Base-by-base conservation (phyloP, 2,113 vertebrate species). In the Eublepharis macularius region DNA sequence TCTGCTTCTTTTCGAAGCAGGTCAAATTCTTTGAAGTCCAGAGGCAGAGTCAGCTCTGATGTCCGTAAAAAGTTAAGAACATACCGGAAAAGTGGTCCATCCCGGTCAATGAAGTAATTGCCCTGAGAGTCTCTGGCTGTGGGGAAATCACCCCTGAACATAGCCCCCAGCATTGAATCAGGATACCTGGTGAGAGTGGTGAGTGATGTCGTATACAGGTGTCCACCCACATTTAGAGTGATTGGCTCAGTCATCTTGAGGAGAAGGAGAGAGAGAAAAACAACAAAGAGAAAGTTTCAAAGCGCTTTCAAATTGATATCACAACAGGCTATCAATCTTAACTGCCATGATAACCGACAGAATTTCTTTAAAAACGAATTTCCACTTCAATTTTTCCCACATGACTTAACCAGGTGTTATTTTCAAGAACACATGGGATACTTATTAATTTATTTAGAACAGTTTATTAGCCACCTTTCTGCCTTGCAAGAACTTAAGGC, bases 61-160 rank as follows among this genome's bases (percentile, higher is more conserved):
- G 97, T 98, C 92, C 97, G 95, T 93, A 98, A 92, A 93, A 98
- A 98, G 94, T 98, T 98, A 87, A 98, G 95, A 85, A 98, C 95
- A 24, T 98, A 97, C 74, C 97, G 97, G 95, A 98, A 98, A 87
- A 98, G 96, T 63, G 97, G 97, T 91, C 97, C 97, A 74, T 98
- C 97, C 76, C 97, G 95, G 93, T 98, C 97, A 74, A 98, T 97
- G 94, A 98, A 98, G 90, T 97, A 98, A 94, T 98, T 97, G 89
- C 97, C 97, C 91, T 97, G 97, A 90, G 97, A 96, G 89, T 98
- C 97, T 91, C 96, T 96, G 83, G 97, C 95, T 51, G 97, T 97
- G 84, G 97, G 97, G 93, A 98, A 97, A 86, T 97, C 97, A 14
- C 97, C 97, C 77, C 96, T 95, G 92, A 98, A 98, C 97, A 98